Evolutionary conservation across 2,797 vertebrate genomes (phyloP).

Genomic region (Champsocephalus gunnari): DNA sequence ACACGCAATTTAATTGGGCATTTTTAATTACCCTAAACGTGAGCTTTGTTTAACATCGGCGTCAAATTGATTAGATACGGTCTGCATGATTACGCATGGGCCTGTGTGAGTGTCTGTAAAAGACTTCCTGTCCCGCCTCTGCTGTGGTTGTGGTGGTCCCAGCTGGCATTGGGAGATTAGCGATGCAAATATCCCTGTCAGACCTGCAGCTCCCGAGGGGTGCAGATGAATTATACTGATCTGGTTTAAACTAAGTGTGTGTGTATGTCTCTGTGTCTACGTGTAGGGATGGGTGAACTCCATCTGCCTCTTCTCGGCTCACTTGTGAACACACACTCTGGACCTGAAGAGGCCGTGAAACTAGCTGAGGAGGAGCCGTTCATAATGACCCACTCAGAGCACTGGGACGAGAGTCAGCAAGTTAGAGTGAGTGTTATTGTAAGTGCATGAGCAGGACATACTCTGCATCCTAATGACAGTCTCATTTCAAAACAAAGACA

Average conservation of each 20-base stretch:
- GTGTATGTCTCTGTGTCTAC: conserved; percentile 26
- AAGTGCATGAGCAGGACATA: conserved; percentile 28
- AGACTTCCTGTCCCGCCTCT: conserved; percentile 72
- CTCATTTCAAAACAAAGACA: conserved; percentile 21
- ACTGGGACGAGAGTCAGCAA: conserved; percentile 63
- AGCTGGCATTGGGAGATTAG: conserved; percentile 79
- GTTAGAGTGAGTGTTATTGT: conserved; percentile 46
- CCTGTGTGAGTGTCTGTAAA: conserved; percentile 36
- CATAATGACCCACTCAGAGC: conserved; percentile 62
- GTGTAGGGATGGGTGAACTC: conserved; percentile 8
- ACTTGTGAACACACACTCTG: conserved; percentile 41
- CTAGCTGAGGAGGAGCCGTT: conserved; percentile 34
- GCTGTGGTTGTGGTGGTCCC: conserved; percentile 66
- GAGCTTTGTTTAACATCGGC: conserved; percentile 79
- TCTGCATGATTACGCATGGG: conserved; percentile 44
- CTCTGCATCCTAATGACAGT: conserved; percentile 47
- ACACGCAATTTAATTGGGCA: conserved; percentile 56
- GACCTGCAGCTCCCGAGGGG: conserved; percentile 67
- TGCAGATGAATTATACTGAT: conserved; percentile 78
- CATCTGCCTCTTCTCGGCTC: conserved; percentile 53
- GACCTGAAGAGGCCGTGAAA: conserved; percentile 47
- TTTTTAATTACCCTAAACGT: conserved; percentile 80
- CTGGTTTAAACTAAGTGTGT: conserved; percentile 63
- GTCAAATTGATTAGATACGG: conserved; percentile 82
- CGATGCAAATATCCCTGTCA: conserved; percentile 83